These are phyloP conservation scores for Phoenoteleia sp. DNA, from an alignment of 2,888 invertebrate species.

Conservation along the genomic window DNA sequence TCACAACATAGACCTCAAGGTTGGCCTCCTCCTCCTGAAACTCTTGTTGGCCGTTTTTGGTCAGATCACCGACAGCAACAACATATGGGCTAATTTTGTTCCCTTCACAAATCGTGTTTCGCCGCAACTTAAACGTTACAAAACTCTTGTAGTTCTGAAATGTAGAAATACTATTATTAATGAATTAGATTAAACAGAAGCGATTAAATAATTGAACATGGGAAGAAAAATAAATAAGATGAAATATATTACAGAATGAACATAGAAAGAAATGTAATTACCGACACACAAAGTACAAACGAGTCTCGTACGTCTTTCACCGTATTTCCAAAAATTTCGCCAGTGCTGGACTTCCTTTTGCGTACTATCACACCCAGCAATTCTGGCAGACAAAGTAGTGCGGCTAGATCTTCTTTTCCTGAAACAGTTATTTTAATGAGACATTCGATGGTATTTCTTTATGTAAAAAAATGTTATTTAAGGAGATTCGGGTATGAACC, in stretches of 20 bases:
- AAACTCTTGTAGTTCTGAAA: too few relatives aligned
- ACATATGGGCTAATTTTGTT: constrained; percentile 10
- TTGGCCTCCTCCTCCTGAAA: background rate
- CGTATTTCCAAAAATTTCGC: background rate
- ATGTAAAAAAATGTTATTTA: background rate
- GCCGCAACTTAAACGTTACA: too few relatives aligned
- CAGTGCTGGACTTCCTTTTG: constrained; percentile 2
- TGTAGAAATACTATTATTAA: too few relatives aligned
- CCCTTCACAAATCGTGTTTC: background rate
- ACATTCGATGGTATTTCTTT: too few relatives aligned
- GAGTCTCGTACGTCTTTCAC: background rate
- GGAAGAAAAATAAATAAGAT: too few relatives aligned
- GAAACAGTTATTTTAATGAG: too few relatives aligned
- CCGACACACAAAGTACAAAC: background rate
- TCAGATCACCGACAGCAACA: constrained; percentile 11
- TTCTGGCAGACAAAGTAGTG: constrained; percentile 21
- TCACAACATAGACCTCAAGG: background rate
- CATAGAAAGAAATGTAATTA: too few relatives aligned
- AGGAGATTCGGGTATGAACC: background rate
- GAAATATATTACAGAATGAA: too few relatives aligned
- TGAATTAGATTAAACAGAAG: too few relatives aligned
- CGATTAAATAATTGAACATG: too few relatives aligned
- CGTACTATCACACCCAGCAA: constrained; percentile 15
- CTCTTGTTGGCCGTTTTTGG: background rate
- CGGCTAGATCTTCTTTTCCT: background rate